phyloP scores from a whole-genome alignment of 2,797 vertebrate species.

The Rhinatrema bivittatum region DNA sequence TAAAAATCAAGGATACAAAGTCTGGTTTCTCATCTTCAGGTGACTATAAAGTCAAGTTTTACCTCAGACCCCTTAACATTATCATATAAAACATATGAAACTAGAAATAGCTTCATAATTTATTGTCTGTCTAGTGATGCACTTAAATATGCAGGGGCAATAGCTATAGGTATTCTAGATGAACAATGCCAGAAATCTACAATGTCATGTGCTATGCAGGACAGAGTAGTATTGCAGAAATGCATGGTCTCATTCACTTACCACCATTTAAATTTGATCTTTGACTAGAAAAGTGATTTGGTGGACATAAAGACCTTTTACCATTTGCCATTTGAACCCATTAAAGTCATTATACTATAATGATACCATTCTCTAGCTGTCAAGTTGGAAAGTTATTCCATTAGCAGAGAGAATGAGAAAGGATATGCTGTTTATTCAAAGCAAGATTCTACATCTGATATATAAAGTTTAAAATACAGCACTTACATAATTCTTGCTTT shows the following conservation, averaged over 20 bases:
- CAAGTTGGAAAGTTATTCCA: neutral
- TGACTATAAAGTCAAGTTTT: conserved; percentile 32
- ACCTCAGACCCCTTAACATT: conserved; percentile 25
- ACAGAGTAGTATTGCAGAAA: conserved; percentile 5
- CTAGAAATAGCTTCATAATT: conserved; percentile 43
- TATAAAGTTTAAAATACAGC: too few species aligned
- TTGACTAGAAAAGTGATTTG: conserved; percentile 25
- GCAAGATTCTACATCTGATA: conserved; percentile 5
- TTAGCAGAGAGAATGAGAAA: neutral
- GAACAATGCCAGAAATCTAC: conserved; percentile 39
- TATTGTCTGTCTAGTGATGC: conserved; percentile 30
- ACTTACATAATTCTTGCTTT: too few species aligned
- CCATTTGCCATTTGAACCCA: conserved; percentile 11
- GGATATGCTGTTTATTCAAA: neutral
- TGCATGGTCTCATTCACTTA: conserved; percentile 6
- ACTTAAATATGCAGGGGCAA: conserved; percentile 27
- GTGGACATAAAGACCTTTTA: conserved; percentile 14
- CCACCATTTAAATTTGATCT: conserved; percentile 19
- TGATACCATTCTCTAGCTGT: conserved; percentile 21
- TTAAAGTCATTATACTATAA: conserved; percentile 12
- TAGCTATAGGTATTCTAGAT: conserved; percentile 25
- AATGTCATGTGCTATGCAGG: conserved; percentile 12
- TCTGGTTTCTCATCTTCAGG: conserved; percentile 21
- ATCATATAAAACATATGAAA: conserved; percentile 39
- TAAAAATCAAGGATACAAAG: conserved; percentile 17